Conservation (phyloP, 2,797 vertebrate genomes). For the Adrianichthys oophorus region DNA sequence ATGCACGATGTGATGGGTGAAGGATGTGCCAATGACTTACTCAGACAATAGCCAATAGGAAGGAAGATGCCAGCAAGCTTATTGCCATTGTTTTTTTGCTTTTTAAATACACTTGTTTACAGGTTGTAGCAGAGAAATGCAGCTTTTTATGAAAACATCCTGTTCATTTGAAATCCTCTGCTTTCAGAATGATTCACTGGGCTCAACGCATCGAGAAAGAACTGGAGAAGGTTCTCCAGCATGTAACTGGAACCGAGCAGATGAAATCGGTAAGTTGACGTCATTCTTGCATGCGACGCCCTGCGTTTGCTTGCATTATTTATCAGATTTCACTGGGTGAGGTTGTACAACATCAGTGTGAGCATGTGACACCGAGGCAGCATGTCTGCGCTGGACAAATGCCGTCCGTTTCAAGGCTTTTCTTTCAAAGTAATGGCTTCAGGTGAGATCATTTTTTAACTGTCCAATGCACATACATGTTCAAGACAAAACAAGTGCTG, state of each 20-base stretch:
- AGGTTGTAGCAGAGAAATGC: constrained; percentile 18
- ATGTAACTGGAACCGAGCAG: constrained; percentile 93
- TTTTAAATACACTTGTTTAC: constrained; percentile 15
- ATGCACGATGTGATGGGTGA: constrained; percentile 33
- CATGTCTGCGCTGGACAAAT: constrained; percentile 4
- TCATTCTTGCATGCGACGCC: constrained; percentile 33
- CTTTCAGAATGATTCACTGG: constrained; percentile 96
- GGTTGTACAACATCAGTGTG: constrained; percentile 25
- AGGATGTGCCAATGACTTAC: constrained; percentile 47
- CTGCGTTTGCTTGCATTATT: constrained; percentile 51
- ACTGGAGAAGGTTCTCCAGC: constrained; percentile 94
- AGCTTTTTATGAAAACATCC: constrained; percentile 10
- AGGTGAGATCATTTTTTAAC: neutral
- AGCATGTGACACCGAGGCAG: constrained; percentile 8
- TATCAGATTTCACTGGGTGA: constrained; percentile 31
- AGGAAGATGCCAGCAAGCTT: constrained; percentile 15
- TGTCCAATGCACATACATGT: neutral
- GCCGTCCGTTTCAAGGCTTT: no score
- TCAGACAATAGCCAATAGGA: constrained; percentile 37
- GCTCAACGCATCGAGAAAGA: constrained; percentile 96
- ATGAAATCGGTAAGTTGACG: constrained; percentile 88
- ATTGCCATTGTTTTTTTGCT: neutral
- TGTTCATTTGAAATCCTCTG: constrained; percentile 31
- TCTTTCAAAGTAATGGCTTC: no score
- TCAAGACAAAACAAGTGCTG: no score